A percentile compares a stretch with the other conserved stretches of the same genome.
Evolutionary conservation across 2,113 vertebrate genomes (phyloP).

Genomic region (Herpailurus yagouaroundi): DNA sequence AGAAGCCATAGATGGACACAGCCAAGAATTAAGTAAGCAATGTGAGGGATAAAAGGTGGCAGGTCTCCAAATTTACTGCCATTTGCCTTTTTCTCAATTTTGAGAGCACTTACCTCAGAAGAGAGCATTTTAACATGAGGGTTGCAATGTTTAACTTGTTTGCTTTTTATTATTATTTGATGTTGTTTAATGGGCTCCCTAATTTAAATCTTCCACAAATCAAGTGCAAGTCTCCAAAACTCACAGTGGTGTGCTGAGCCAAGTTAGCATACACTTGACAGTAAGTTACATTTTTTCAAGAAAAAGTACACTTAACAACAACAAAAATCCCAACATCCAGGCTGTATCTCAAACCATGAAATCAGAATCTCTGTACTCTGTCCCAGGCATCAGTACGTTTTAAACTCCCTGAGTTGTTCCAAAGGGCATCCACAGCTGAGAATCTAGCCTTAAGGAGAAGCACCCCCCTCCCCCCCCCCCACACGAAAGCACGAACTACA

Average conservation of each 20-base stretch:
- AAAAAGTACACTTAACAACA: neutral
- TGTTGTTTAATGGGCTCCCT: neutral
- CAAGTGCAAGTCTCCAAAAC: neutral
- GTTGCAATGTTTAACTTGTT: neutral
- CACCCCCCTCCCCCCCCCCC: neutral
- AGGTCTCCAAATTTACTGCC: neutral
- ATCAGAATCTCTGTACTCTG: constrained; percentile 8
- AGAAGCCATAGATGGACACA: constrained; percentile 20
- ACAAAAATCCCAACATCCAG: neutral
- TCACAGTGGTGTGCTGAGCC: neutral
- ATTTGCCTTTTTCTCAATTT: constrained; percentile 20
- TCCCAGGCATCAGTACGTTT: neutral
- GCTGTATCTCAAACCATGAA: neutral
- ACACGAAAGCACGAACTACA: neutral
- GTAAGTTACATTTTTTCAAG: too few species aligned
- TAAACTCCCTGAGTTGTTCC: neutral
- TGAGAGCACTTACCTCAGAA: neutral
- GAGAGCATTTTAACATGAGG: neutral
- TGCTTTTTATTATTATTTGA: constrained; percentile 34
- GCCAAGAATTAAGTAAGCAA: neutral
- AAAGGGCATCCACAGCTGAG: neutral
- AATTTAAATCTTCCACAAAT: neutral
- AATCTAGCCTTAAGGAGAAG: neutral
- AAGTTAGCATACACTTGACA: too few species aligned
- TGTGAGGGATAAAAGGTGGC: neutral